Percentiles rank a stretch among this genome's conserved stretches.
Evolutionary conservation across 2,888 invertebrate species (phyloP).

Genomic region (Drosophila meridionalis): DNA sequence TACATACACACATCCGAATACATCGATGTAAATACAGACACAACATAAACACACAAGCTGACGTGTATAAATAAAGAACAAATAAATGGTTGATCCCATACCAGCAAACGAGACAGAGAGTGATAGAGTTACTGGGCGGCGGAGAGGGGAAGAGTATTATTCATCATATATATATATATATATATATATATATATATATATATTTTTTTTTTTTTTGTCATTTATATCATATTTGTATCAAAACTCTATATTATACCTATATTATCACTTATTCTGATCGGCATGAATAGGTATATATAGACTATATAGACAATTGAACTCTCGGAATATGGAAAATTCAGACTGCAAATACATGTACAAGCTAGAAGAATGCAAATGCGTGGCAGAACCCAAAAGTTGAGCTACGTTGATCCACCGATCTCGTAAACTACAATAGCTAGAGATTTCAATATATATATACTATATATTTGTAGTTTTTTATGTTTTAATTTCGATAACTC

Average conservation of each 20-base stretch:
- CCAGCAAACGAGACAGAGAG: conserved; percentile 30
- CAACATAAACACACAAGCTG: conserved; percentile 13
- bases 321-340: too few relatives aligned
- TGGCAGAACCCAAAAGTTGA: too few relatives aligned
- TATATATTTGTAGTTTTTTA: neutral
- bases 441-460: neutral
- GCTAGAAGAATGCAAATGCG: too few relatives aligned
- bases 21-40: conserved; percentile 20
- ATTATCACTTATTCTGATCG: too few relatives aligned
- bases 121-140: rapidly evolving
- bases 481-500: too few relatives aligned
- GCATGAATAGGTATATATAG: too few relatives aligned
- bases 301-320: too few relatives aligned
- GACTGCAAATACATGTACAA: too few relatives aligned
- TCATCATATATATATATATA: neutral
- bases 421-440: neutral
- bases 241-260: too few relatives aligned
- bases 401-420: neutral
- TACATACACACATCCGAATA: conserved; percentile 7
- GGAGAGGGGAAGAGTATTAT: neutral
- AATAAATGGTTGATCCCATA: conserved; percentile 38
- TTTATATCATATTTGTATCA: too few relatives aligned
- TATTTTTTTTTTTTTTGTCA: too few relatives aligned
- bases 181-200: too few relatives aligned
- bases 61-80: conserved; percentile 45